Base-by-base conservation (phyloP, 2,888 invertebrate genomes). In the Platycheirus albimanus region DNA sequence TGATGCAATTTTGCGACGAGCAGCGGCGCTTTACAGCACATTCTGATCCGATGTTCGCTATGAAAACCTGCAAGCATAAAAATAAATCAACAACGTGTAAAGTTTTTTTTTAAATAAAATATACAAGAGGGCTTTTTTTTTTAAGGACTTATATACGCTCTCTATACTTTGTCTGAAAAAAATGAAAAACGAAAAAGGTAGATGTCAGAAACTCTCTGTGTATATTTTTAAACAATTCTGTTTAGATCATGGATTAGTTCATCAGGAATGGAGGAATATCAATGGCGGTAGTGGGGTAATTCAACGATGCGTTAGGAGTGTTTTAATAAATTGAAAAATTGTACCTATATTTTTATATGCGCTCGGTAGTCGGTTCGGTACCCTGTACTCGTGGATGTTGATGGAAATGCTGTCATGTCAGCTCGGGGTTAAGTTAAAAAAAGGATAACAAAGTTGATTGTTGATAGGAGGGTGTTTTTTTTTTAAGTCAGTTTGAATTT, bases 21-120 rank as follows among this genome's bases (percentile, higher is more conserved):
- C 96, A 95, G 85, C 99, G 93, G 76, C 98, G 92, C 78, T 96
- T 94, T 1, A 95, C 95, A 3, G 97, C 94, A 85, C 95, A 95
- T 11, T 90, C 90, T 0, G 88, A 87, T 72, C 87, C 88, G 67
- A 90, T 89, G 85, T 90, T 89, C 85, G 90, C 94, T 51, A 91
- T 87, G 80, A 91, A 90, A 79, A 87, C 88, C 91, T 91, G 84
- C 24, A 86, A 86, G 61, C 33, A 72, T 49, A 77, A 77, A 51
- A 76, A 52, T 56, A 80, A 85, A 70, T 70, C 58, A 61, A 76
- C 52, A 17, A 58, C 52, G 28, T 47, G 56, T 30, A 45, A 24
- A 52, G 41, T 24, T 49, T 8, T n/a, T 19, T 38, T 36, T 10
- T 20, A 58, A 15, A 41, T 5, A 41, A 41, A 4, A 33, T 33